phyloP scores from a whole-genome alignment of 2,113 vertebrate species.

The Corydoras sp. region DNA sequence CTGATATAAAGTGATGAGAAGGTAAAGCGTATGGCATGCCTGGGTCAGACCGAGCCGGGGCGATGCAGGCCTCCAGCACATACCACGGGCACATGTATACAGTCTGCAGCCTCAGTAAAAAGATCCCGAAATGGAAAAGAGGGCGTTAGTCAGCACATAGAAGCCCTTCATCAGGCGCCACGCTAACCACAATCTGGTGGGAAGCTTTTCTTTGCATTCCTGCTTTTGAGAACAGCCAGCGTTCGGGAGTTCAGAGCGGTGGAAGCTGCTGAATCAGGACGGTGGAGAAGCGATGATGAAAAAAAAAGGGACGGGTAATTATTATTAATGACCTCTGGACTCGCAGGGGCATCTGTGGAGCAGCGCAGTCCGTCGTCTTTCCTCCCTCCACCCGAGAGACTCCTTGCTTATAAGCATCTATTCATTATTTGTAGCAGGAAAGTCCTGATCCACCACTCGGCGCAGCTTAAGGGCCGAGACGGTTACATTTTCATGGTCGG shows the following conservation, averaged over 20 bases:
- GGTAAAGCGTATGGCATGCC: neutral
- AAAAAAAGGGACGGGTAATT: neutral
- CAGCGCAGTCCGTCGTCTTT: too few relatives aligned
- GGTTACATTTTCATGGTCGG: too few relatives aligned
- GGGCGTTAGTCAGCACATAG: constrained; percentile 19
- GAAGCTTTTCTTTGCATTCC: neutral
- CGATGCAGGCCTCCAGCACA: neutral
- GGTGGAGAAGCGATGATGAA: neutral
- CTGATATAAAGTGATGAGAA: constrained; percentile 24
- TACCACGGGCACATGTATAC: neutral
- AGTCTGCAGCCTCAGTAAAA: constrained; percentile 12
- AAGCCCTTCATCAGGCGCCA: neutral
- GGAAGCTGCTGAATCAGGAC: neutral
- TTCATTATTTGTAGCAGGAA: too few relatives aligned
- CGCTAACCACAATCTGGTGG: neutral
- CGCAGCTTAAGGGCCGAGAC: too few relatives aligned
- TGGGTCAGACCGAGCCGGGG: constrained; percentile 8
- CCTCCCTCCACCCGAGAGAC: too few relatives aligned
- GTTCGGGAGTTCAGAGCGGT: neutral
- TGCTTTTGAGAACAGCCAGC: neutral
- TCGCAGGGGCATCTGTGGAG: too few relatives aligned
- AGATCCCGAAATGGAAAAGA: constrained; percentile 23
- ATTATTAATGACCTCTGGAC: constrained; percentile 27
- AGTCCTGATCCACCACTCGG: too few relatives aligned
- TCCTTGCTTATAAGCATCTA: too few relatives aligned